Base-by-base conservation (phyloP, 2,888 invertebrate genomes). In the Leucoma salicis region DNA sequence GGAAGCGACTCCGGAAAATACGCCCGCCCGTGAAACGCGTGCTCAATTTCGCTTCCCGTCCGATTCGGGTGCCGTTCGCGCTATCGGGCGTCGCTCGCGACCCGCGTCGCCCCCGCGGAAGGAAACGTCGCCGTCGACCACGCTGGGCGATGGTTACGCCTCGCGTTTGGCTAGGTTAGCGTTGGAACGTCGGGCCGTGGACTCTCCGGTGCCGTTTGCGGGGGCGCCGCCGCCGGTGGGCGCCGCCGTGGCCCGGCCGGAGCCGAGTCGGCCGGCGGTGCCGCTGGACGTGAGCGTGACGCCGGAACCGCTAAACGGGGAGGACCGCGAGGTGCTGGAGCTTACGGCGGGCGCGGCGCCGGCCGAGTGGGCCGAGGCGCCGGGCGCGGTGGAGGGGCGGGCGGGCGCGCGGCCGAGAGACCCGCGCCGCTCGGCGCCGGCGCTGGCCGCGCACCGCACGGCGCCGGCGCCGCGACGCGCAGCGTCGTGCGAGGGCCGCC, bases 1-100 rank as follows among this genome's bases (percentile, higher is more conserved):
- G 42, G 96, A 96, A 85, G 96, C 96, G 2, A 96, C 96, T 4
- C 96, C 96, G 1, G 96, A 96, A 87, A 96, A 96, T 33, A 96
- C 96, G 27, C 96, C 96, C 2, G 91, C 95, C 14, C 94, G 95
- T 77, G 95, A 92, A 64, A 84, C 82, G 21, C 77, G 81, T 49
- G 77, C 81, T 3, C 76, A 75, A 45, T 86, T 86, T 59, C 81
- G 84, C 27, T 86, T 91, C 59, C 91, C 92, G 35, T 71, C 90
- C 16, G 92, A 92, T 58, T 93, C 94, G 24, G 90, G 91, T 55
- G 93, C 93, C 13, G 94, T 92, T 35, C 92, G 94, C 38, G 93
- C 94, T 35, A 90, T 94, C 46, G 90, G 70, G 38, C 83, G 79
- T 29, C 85, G 88, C 66, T 91, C 93, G 38, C 92, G 94, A 63